Evolutionary conservation across 2,888 invertebrate species (phyloP), one percentile per base, ranked within the genome.

Genomic region (Hypselothyrea guttata): DNA sequence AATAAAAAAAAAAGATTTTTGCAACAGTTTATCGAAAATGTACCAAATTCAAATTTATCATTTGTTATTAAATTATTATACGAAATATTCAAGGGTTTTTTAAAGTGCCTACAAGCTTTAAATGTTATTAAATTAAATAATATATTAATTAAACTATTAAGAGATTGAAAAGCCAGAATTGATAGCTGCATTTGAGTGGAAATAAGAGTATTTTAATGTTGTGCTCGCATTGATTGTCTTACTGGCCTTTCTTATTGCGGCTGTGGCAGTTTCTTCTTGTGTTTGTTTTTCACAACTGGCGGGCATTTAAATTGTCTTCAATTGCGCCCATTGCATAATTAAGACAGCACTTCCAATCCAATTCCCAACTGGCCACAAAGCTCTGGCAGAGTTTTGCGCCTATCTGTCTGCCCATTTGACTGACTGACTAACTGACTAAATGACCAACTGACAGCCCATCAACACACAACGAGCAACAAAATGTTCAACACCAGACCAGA

Each of bases 301-400:
- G 65, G 59, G 49, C 77, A 77, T 81, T 74, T 81, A 84, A 81
- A 84, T 76, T 81, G 78, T 84, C 69, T 82, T 79, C 78, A 82
- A 79, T 82, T 82, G 84, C 72, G 78, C 62, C 66, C 78, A 79
- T 79, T 79, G 84, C 78, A 79, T 79, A 79, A 79, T 84, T 79
- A 79, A 79, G 78, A 77, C 78, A 82, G 72, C 78, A 70, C 69
- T 71, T 67, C 35, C 67, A 71, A 51, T 67, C 35, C 67, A 71
- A 51, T 56, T 53, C 22, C 22, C 22, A 71, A 51, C 61, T 53
- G 68, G 71, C 56, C 72, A 49, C 66, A 53, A 70, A 12, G 48
- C 33, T 45, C 44, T 38, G 35, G 11, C 13, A 27, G 38, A 18
- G 52, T 38, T 15, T 1, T 16, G 9, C 13, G 28, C 30, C 55